Conservation (phyloP, 2,888 invertebrate species). For the Euzetes globulus region DNA sequence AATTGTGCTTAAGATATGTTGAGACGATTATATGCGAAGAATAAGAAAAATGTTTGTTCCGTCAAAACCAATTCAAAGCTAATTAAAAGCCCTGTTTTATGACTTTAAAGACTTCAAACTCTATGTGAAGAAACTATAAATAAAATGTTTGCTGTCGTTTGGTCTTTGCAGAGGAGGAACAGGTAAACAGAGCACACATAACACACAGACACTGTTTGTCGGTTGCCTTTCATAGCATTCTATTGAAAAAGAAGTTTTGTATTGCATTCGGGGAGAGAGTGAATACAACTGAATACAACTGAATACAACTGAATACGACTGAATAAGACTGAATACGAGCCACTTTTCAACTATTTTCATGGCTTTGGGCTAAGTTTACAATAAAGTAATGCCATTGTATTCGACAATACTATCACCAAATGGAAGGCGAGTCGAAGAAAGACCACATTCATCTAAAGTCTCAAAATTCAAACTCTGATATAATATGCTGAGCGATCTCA, state of each 20-base stretch:
- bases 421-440: neutral
- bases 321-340: constrained; percentile 12
- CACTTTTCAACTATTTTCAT: constrained; percentile 19
- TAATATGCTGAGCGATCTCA: neutral
- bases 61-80: neutral
- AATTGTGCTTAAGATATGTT: neutral
- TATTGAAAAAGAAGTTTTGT: neutral
- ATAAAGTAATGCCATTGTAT: neutral
- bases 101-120: neutral
- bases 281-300: too few relatives aligned
- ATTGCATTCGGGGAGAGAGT: neutral
- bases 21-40: neutral
- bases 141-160: neutral
- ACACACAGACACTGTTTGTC: neutral
- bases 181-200: constrained; percentile 21
- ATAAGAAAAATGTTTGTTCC: neutral
- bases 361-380: constrained; percentile 18
- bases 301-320: too few relatives aligned
- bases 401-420: neutral
- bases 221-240: neutral
- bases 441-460: too few relatives aligned
- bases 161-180: neutral
- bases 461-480: neutral
- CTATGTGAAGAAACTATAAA: neutral
- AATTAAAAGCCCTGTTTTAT: constrained; percentile 10